These are phyloP conservation scores for Belonocnema kinseyi DNA, from an alignment of 1,140 invertebrate genomes.

Conservation along the genomic window DNA sequence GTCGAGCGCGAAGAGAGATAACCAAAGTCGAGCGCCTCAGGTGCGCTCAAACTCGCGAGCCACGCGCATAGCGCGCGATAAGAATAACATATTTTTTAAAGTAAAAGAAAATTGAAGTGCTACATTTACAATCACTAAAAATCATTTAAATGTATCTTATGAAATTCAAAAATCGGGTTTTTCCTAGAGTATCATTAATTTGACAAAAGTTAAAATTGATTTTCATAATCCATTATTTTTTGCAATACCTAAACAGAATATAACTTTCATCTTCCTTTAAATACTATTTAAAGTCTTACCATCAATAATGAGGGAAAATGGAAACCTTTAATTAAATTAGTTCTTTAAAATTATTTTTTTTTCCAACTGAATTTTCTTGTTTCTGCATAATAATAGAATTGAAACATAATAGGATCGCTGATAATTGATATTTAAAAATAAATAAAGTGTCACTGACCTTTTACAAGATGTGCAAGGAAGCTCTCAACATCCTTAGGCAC, in stretches of 20 bases:
- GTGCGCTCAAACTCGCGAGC: too few relatives aligned
- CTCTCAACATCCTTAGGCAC: background rate
- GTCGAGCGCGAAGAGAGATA: too few relatives aligned
- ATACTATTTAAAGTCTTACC: background rate
- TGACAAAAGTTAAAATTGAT: background rate
- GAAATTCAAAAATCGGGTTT: too few relatives aligned
- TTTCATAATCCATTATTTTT: background rate
- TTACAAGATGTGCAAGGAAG: slow-evolving; percentile 13
- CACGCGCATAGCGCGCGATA: too few relatives aligned
- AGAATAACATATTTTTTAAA: too few relatives aligned
- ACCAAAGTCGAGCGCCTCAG: too few relatives aligned
- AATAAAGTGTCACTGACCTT: background rate
- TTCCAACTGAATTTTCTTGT: background rate
- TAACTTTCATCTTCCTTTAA: background rate
- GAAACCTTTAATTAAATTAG: background rate
- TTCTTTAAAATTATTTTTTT: too few relatives aligned
- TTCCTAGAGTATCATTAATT: too few relatives aligned
- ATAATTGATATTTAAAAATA: too few relatives aligned
- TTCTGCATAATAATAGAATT: background rate
- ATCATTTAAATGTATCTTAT: too few relatives aligned
- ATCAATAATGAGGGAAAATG: background rate
- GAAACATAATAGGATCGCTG: background rate
- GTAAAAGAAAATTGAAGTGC: too few relatives aligned
- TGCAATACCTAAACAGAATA: background rate
- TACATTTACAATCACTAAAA: too few relatives aligned